Evolutionary conservation across 2,113 vertebrate species (phyloP), one percentile per base, ranked within the genome.

Genomic region (Melanotaenia duboulayi): DNA sequence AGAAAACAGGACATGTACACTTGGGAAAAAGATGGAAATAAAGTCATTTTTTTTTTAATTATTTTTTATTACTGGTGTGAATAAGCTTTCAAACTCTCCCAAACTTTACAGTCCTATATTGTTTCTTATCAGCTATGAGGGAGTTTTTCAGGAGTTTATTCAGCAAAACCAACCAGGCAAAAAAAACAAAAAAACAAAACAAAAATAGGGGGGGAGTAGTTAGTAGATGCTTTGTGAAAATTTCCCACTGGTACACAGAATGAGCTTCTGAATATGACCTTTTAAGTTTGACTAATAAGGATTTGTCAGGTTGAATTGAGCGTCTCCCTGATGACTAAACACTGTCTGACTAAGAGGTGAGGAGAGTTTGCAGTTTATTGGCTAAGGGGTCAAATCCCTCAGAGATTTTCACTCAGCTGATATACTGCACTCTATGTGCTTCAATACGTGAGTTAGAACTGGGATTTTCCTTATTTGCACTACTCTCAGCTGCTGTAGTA

Each of bases 401-500:
- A 0, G 87, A 87, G 82, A 82, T 78, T 85, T 84, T 83, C 55
- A 4, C 71, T 88, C 84, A 77, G 77, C 84, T 82, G 77, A 85
- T 84, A 85, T 82, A 72, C 82, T 85, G 82, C 74, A 24, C 76
- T 76, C 82, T 82, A 74, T 81, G 84, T 83, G 86, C 73, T 84
- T 40, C 35, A 65, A 23, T 42, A 24, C 42, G 39, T n/a, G 19
- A 78, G 54, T 52, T 49, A 2, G 46, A 40, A 40, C 65, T 58
- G 71, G 81, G 85, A 81, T 75, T 68, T 35, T 82, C 78, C 57
- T 66, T 40, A 4, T 69, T 64, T 75, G 64, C 52, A 16, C 68
- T 80, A 16, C 39, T 76, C 65, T 71, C 46, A 24, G 84, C 71
- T 81, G 76, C 76, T 64, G 32, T 49, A 46, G 72, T 74, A 32